phyloP scores from a whole-genome alignment of 1,140 invertebrate species.

The Lasaia peninsularis region DNA sequence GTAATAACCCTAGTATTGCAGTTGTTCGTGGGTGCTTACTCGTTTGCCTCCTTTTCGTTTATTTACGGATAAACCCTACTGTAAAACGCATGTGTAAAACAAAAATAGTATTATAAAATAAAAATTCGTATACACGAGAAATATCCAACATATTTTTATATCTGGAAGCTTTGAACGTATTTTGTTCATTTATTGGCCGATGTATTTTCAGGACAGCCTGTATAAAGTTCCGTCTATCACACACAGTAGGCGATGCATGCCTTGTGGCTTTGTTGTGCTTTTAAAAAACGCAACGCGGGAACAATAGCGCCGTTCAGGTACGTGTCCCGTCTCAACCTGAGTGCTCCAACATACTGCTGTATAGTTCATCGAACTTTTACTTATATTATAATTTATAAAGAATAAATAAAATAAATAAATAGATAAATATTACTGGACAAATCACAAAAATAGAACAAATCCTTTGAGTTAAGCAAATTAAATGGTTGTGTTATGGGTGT shows the following conservation, averaged over 20 bases:
- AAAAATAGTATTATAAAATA: background rate
- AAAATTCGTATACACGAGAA: background rate
- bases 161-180: background rate
- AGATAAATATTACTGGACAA: too few species aligned
- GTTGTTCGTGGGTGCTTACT: too few species aligned
- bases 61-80: too few species aligned
- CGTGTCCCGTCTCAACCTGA: slow-evolving; percentile 48
- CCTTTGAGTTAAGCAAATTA: too few species aligned
- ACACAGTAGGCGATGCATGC: slow-evolving; percentile 54
- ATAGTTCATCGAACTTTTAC: background rate
- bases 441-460: too few species aligned
- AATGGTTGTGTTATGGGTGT: too few species aligned
- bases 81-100: too few species aligned
- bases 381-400: too few species aligned
- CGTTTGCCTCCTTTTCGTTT: too few species aligned
- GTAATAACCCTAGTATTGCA: too few species aligned
- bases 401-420: too few species aligned
- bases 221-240: slow-evolving; percentile 50
- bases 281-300: slow-evolving; percentile 63
- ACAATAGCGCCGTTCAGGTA: slow-evolving; percentile 55
- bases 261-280: slow-evolving; percentile 69
- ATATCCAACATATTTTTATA: too few species aligned
- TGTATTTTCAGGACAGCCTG: slow-evolving; percentile 23
- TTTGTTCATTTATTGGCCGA: background rate
- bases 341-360: slow-evolving; percentile 25